phyloP scores from a whole-genome alignment of 2,888 invertebrate genomes.

The Sarcophaga carnaria region DNA sequence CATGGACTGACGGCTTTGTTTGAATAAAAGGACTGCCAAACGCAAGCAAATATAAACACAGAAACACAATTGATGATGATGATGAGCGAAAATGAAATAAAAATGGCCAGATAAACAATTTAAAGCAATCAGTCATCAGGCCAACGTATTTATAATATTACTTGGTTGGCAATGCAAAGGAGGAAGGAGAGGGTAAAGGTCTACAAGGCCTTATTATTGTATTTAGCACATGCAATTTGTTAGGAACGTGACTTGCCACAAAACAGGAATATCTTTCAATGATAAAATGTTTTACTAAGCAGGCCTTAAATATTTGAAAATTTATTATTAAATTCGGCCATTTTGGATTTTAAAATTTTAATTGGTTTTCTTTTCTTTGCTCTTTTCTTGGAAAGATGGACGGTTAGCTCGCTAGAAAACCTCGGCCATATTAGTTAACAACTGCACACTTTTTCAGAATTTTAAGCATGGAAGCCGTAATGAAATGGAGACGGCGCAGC shows the following conservation, averaged over 20 bases:
- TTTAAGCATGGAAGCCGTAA: no score
- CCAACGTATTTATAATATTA: conserved; percentile 17
- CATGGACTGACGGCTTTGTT: not conserved
- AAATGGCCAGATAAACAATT: conserved; percentile 75
- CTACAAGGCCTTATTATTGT: no score
- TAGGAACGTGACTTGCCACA: no score
- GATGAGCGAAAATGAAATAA: conserved; percentile 33
- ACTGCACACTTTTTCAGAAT: no score
- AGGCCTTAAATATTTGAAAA: no score
- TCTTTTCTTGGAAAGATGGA: no score
- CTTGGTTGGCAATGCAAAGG: not conserved
- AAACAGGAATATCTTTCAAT: no score
- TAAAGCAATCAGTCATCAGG: conserved; percentile 74
- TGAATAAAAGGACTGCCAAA: not conserved
- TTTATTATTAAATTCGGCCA: not conserved
- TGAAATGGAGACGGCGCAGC: no score
- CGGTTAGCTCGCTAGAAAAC: no score
- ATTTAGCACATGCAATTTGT: no score
- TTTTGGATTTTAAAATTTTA: not conserved
- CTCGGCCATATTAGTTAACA: no score
- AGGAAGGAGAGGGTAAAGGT: not conserved
- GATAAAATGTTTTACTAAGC: no score
- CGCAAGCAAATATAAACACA: not conserved
- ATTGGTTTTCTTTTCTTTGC: not conserved
- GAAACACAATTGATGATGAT: conserved; percentile 14